A percentile compares a stretch with the other conserved stretches of the same genome.
Conservation (phyloP, 1,140 invertebrate species). For the Drosophila littoralis region DNA sequence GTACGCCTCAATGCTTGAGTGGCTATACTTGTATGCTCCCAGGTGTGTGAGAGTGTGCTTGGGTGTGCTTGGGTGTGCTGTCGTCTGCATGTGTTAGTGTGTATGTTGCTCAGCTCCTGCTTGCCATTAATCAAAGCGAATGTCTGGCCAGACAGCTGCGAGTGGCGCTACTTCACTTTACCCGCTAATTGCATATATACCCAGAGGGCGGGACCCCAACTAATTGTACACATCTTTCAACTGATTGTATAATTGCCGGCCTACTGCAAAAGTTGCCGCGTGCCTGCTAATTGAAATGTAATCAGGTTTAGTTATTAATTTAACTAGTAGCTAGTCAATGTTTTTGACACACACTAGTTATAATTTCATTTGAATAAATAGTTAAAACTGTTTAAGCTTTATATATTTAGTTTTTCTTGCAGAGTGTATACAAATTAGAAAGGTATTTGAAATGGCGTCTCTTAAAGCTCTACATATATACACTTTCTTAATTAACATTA, state of each 20-base stretch:
- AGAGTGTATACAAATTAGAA: too few species aligned
- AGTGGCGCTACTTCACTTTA: constrained; percentile 48
- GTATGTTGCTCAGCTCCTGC: constrained; percentile 17
- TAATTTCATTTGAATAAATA: too few species aligned
- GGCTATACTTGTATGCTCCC: constrained; percentile 21
- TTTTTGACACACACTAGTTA: neutral
- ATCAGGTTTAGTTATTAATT: constrained; percentile 54
- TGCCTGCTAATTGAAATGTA: constrained; percentile 66
- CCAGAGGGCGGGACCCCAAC: constrained; percentile 15
- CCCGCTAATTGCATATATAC: constrained; percentile 71
- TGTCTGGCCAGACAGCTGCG: constrained; percentile 68
- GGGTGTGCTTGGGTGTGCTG: neutral
- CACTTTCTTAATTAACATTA: too few species aligned
- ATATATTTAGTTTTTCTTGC: too few species aligned
- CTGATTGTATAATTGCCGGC: constrained; percentile 64
- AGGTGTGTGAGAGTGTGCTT: constrained; percentile 2
- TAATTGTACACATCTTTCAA: constrained; percentile 72
- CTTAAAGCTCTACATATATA: too few species aligned
- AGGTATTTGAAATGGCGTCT: too few species aligned
- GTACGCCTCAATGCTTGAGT: constrained; percentile 40
- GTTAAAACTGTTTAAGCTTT: too few species aligned
- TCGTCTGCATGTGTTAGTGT: neutral
- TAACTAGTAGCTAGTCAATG: constrained; percentile 1
- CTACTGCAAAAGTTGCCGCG: constrained; percentile 36
- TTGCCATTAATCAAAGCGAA: constrained; percentile 69